Evolutionary conservation across 2,113 vertebrate genomes (phyloP), one percentile per base, ranked within the genome.

Genomic region (Gopherus flavomarginatus): DNA sequence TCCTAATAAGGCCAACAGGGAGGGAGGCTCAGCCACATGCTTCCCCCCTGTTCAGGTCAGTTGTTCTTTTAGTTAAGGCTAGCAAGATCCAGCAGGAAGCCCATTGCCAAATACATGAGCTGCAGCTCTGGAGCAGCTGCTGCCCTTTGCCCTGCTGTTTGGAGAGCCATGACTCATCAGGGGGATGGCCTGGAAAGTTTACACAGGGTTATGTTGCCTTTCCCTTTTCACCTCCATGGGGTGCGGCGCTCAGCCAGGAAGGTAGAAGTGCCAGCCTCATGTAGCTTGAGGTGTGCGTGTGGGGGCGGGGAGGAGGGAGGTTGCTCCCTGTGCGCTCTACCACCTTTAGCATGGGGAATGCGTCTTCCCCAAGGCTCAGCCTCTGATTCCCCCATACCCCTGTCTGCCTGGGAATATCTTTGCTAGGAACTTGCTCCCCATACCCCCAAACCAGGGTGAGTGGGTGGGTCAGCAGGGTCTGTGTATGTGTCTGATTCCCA

Each of bases 91-190:
- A 94, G 88, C 89, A 88, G 78, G 86, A 59, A 1, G 38, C n/a
- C 88, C 26, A 0, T 59, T 92, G 96, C 97, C 92, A 97, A 91
- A 86, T 80, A 1, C 81, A 9, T 50, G 27, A 11, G 31, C 52
- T 13, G 13, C 53, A 87, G 89, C 9, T 77, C 83, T 7, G 11
- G 49, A 89, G 88, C 83, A 75, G 53, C 94, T 90, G 57, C 79
- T 95, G 95, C 96, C 93, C 97, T 97, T 97, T 97, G 95, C 92
- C 89, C 96, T 0, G 2, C 92, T 94, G 83, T 88, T 94, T 94
- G 77, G n/a, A 88, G 86, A 75, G 89, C n/a, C 2, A 10, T 5
- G 88, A n/a, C 38, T 90, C 81, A 72, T 80, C 38, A 62, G 8
- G 1, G 31, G 6, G 1, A 42, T 0, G 10, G 80, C 90, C 90